These are phyloP conservation scores for Holothuria leucospilota DNA, from an alignment of 53 echinoderm and acorn worm species.

Conservation along the genomic window DNA sequence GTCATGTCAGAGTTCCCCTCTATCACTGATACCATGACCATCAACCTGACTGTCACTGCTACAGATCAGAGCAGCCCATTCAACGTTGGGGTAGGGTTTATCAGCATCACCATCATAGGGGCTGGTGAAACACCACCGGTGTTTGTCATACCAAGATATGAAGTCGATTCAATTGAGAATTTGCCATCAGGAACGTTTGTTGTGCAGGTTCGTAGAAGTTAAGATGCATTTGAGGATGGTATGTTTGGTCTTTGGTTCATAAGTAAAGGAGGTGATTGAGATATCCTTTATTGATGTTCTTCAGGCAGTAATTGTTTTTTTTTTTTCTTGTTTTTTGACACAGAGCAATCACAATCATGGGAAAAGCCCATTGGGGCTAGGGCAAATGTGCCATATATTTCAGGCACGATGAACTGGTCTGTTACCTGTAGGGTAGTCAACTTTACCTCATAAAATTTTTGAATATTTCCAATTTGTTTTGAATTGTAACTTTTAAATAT, in stretches of 20 bases:
- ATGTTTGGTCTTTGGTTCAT: background rate
- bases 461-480: too few species aligned
- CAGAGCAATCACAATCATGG: too few species aligned
- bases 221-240: background rate
- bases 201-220: conserved; percentile 60
- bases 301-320: too few species aligned
- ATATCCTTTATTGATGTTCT: too few species aligned
- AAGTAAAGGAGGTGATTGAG: too few species aligned
- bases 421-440: too few species aligned
- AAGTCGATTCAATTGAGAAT: conserved; percentile 74
- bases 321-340: too few species aligned
- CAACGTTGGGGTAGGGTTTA: conserved; percentile 55
- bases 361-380: too few species aligned
- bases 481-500: too few species aligned
- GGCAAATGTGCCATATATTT: too few species aligned
- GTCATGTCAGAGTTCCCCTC: conserved; percentile 63
- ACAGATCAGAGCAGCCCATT: conserved; percentile 85
- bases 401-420: too few species aligned
- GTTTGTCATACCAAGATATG: conserved; percentile 70
- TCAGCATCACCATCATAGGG: conserved; percentile 71
- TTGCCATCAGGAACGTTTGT: conserved; percentile 54
- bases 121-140: conserved; percentile 67
- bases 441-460: too few species aligned
- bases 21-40: conserved; percentile 52
- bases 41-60: conserved; percentile 84